A percentile compares a stretch with the other conserved stretches of the same genome.
These are phyloP conservation scores for Halictus rubicundus DNA, from an alignment of 1,140 invertebrate species.

Conservation along the genomic window DNA sequence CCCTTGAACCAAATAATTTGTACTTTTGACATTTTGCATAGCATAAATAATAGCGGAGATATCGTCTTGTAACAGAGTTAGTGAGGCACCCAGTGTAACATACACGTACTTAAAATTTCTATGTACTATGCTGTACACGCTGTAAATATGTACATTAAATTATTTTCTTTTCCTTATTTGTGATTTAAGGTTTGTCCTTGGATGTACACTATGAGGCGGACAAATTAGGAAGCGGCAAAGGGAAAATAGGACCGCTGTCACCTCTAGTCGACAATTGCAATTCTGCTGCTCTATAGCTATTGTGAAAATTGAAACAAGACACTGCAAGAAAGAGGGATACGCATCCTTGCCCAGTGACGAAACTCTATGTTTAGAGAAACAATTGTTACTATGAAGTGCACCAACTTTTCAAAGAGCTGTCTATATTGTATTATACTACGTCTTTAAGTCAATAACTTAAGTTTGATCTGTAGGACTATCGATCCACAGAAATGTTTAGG, in stretches of 20 bases:
- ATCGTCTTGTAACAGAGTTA: too few relatives aligned
- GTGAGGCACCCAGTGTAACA: neutral
- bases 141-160: neutral
- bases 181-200: conserved; percentile 83
- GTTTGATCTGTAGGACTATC: conserved; percentile 59
- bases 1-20: too few relatives aligned
- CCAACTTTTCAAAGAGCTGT: conserved; percentile 60
- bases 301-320: conserved; percentile 44
- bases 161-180: conserved; percentile 8
- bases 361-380: conserved; percentile 43
- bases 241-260: conserved; percentile 88
- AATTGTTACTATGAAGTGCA: conserved; percentile 53
- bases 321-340: conserved; percentile 35
- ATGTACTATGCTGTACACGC: neutral
- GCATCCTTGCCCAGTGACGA: conserved; percentile 50
- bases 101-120: conserved; percentile 16
- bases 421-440: conserved; percentile 67
- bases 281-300: conserved; percentile 84
- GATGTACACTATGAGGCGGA: conserved; percentile 90
- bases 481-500: conserved; percentile 60
- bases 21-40: neutral
- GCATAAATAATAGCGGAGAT: too few relatives aligned
- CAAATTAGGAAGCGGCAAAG: conserved; percentile 84
- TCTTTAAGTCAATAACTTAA: conserved; percentile 63
- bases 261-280: conserved; percentile 88